phyloP scores from a whole-genome alignment of 37 sponge, comb jelly and placozoan genomes.

The Haliclona indistincta region DNA sequence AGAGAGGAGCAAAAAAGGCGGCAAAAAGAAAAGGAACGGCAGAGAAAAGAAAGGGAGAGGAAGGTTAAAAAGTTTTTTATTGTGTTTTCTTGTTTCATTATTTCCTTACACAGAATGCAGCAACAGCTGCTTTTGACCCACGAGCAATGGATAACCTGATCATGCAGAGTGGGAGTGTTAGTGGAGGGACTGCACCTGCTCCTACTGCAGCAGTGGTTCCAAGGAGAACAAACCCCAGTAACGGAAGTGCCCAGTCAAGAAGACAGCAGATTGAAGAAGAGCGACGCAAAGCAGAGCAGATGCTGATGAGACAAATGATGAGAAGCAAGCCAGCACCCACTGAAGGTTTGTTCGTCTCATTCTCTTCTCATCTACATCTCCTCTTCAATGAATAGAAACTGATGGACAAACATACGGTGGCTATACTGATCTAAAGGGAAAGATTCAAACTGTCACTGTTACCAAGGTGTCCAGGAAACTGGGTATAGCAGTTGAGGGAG shows the following conservation, averaged over 20 bases:
- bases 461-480: constrained; percentile 68
- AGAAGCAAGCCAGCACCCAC: too few species aligned
- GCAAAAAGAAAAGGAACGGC: background rate
- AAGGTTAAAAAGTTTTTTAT: background rate
- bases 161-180: background rate
- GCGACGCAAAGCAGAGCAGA: background rate
- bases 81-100: background rate
- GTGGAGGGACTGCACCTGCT: background rate
- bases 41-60: background rate
- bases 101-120: background rate
- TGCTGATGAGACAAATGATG: too few species aligned
- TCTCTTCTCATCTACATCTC: too few species aligned
- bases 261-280: background rate
- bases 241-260: background rate
- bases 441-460: constrained; percentile 56
- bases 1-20: background rate
- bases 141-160: background rate
- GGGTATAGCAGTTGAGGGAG: constrained; percentile 91
- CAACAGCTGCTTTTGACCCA: constrained; percentile 5
- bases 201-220: background rate
- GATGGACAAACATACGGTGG: constrained; percentile 53
- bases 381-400: constrained; percentile 22
- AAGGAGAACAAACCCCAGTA: background rate
- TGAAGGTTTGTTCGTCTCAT: background rate
- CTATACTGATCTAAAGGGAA: constrained; percentile 66